Evolutionary conservation across 2,797 vertebrate species (phyloP).

Genomic region (Furcifer pardalis): DNA sequence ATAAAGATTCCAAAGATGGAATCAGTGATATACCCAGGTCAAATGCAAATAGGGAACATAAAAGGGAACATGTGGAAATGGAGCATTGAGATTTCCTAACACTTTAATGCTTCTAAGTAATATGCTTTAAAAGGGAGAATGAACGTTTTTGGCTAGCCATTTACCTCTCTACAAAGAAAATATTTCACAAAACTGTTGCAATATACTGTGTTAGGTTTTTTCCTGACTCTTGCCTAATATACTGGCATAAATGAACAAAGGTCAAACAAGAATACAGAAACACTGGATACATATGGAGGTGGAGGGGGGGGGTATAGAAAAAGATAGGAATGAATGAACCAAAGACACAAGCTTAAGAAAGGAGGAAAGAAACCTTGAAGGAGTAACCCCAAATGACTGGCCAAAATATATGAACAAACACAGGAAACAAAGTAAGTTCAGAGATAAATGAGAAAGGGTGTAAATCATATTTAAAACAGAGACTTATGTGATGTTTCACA

Average conservation of each 20-base stretch:
- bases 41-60: neutral
- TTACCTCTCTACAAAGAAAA: neutral
- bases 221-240: neutral
- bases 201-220: neutral
- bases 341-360: neutral
- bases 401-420: neutral
- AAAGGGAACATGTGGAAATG: neutral
- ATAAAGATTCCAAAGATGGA: no score
- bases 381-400: neutral
- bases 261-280: constrained; percentile 9
- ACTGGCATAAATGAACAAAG: neutral
- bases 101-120: neutral
- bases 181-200: constrained; percentile 1
- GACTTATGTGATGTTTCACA: no score
- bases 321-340: neutral
- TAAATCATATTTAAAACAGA: no score
- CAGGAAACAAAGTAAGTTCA: neutral
- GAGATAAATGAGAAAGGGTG: neutral
- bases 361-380: neutral
- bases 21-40: neutral
- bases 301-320: neutral
- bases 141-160: neutral
- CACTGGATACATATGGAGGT: no score
- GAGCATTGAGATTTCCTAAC: neutral
- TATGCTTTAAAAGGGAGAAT: neutral